These are phyloP conservation scores for Canis aureus DNA, from an alignment of 2,113 vertebrate genomes.

Conservation along the genomic window DNA sequence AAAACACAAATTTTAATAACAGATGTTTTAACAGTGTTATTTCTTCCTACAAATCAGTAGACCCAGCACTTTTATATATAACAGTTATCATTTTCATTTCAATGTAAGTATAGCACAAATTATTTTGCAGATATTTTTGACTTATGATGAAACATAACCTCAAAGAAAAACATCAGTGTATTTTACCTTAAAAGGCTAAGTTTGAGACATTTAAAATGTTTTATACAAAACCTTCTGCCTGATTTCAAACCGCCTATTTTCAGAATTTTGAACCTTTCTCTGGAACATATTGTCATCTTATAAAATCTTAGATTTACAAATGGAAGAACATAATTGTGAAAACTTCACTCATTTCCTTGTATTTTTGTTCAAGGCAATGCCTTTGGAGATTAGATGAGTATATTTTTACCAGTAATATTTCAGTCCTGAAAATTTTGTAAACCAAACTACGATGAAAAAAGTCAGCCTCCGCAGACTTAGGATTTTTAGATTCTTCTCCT, in stretches of 20 bases:
- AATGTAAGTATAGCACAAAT: not conserved
- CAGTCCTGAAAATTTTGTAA: not conserved
- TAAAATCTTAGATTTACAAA: constrained; percentile 9
- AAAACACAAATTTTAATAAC: not conserved
- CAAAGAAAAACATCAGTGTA: constrained; percentile 35
- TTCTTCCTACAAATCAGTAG: not conserved
- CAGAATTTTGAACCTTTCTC: constrained; percentile 26
- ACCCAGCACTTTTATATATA: not conserved
- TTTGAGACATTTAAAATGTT: constrained; percentile 35
- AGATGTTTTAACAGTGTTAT: constrained; percentile 35
- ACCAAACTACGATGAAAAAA: constrained; percentile 31
- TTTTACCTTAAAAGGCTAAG: constrained; percentile 36
- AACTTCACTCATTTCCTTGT: not conserved
- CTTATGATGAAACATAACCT: constrained; percentile 7
- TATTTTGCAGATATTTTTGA: constrained; percentile 60
- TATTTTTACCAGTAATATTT: constrained; percentile 40
- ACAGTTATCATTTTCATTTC: constrained; percentile 38
- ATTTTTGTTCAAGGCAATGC: constrained; percentile 35
- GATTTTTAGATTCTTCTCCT: constrained; percentile 35
- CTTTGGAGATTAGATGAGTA: constrained; percentile 25
- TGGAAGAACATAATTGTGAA: constrained; percentile 8
- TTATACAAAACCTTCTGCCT: not conserved
- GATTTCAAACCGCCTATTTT: constrained; percentile 40
- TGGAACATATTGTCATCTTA: not conserved
- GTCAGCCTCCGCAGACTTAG: not conserved